A percentile compares a stretch with the other conserved stretches of the same genome.
These are phyloP conservation scores for Campaea margaritaria DNA, from an alignment of 2,888 invertebrate genomes.

Conservation along the genomic window DNA sequence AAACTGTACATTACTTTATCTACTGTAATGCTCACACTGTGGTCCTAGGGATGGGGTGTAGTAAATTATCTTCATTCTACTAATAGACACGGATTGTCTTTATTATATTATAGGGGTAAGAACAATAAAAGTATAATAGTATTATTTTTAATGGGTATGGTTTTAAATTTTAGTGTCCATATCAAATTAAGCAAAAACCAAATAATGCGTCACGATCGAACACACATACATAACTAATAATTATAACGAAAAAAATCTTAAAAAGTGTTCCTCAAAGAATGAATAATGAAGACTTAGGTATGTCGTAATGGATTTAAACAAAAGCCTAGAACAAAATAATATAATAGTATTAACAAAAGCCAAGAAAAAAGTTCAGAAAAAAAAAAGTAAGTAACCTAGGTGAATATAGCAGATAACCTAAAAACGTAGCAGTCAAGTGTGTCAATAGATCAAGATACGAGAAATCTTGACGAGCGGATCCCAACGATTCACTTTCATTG, in stretches of 20 bases:
- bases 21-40: constrained; percentile 25
- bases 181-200: not conserved
- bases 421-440: constrained; percentile 24
- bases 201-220: no score
- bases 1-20: not conserved
- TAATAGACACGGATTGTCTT: constrained; percentile 29
- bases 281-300: no score
- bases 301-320: no score
- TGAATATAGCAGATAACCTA: constrained; percentile 7
- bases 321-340: no score
- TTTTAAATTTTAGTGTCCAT: not conserved
- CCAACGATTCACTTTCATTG: constrained; percentile 36
- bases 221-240: no score
- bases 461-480: constrained; percentile 33
- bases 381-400: not conserved
- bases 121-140: constrained; percentile 5
- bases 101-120: constrained; percentile 8
- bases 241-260: no score
- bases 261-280: no score
- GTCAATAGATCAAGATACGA: constrained; percentile 36
- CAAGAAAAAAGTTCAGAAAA: not conserved
- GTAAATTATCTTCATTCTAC: constrained; percentile 26
- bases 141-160: no score
- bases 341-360: no score
- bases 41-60: constrained; percentile 20